phyloP scores from a whole-genome alignment of 2,113 vertebrate species.

The Grammomys surdaster region DNA sequence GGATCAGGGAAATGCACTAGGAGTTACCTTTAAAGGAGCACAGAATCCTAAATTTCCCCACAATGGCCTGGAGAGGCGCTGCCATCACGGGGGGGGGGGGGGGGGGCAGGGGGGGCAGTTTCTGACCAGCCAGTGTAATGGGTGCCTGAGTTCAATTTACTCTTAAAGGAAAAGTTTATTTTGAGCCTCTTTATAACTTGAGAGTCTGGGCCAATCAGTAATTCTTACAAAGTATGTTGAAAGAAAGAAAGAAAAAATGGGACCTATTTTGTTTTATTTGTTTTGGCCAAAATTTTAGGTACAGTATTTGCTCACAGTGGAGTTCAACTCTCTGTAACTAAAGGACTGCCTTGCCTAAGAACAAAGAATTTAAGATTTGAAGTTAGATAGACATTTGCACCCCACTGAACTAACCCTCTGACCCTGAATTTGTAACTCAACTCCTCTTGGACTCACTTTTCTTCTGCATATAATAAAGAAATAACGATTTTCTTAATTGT shows the following conservation, averaged over 20 bases:
- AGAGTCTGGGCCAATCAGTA: background rate
- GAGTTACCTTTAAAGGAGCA: background rate
- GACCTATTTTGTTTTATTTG: background rate
- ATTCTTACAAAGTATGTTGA: background rate
- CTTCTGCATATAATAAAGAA: background rate
- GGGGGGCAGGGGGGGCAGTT: background rate
- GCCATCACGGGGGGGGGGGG: too few relatives aligned
- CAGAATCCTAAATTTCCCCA: background rate
- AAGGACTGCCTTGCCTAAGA: background rate
- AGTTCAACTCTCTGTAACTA: constrained; percentile 26
- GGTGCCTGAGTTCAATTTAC: background rate
- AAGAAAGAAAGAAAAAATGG: background rate
- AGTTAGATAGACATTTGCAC: background rate
- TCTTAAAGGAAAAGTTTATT: background rate
- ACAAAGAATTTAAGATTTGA: constrained; percentile 16
- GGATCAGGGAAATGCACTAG: background rate
- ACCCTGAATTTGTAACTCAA: background rate
- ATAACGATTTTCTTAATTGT: background rate
- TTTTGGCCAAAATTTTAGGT: constrained; percentile 42
- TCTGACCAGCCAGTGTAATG: background rate
- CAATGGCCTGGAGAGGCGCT: background rate
- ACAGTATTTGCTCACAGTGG: background rate
- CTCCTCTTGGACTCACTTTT: background rate
- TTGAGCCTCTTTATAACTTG: background rate
- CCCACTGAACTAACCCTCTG: background rate